A percentile compares a stretch with the other conserved stretches of the same genome.
Conservation (phyloP, 2,113 vertebrate genomes). For the Cathartes aura region DNA sequence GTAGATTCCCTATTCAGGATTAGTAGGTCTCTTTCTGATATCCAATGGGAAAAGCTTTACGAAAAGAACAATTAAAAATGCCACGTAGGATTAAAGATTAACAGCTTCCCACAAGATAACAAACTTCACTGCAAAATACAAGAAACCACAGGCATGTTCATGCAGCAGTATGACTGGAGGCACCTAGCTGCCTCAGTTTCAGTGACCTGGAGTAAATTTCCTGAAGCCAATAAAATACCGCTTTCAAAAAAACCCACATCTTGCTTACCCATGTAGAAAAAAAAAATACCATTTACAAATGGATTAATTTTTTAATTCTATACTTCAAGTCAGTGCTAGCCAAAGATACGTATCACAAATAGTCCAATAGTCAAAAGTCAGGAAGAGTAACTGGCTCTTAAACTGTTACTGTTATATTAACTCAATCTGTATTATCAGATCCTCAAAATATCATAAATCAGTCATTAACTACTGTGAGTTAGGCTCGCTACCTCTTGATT, state of each 20-base stretch:
- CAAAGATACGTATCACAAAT: neutral
- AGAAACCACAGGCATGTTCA: neutral
- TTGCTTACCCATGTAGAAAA: neutral
- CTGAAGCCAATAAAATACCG: neutral
- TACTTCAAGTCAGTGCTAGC: neutral
- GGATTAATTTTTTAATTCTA: neutral
- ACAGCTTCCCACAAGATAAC: neutral
- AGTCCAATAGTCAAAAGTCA: neutral
- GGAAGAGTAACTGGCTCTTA: neutral
- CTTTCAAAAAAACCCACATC: neutral
- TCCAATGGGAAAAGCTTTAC: neutral
- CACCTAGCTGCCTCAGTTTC: neutral
- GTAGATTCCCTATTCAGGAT: neutral
- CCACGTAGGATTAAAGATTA: neutral
- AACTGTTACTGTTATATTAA: neutral
- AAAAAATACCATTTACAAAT: neutral
- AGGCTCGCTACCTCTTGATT: neutral
- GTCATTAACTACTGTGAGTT: neutral
- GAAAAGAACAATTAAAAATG: neutral
- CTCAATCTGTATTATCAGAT: neutral
- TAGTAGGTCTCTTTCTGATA: neutral
- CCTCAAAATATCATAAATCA: neutral
- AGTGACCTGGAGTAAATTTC: neutral
- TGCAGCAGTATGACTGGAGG: neutral
- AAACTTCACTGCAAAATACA: neutral